Evolutionary conservation across 2,113 vertebrate species (phyloP).

Genomic region (Zosterops borbonicus): DNA sequence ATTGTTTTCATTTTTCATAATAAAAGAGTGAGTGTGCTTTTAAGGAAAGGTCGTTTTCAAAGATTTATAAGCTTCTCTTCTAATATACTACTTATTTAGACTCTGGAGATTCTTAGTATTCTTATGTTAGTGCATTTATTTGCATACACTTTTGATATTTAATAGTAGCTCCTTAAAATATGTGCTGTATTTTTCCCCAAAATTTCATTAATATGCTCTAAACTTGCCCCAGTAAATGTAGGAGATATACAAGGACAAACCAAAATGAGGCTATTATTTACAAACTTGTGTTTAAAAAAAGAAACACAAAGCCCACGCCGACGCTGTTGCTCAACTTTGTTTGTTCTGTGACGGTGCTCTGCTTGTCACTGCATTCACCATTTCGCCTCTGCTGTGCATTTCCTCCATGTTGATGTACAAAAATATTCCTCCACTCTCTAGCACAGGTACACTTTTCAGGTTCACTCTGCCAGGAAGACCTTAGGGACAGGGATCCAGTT

Average conservation of each 20-base stretch:
- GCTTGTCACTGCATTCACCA: slow-evolving; percentile 40
- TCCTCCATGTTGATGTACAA: slow-evolving; percentile 50
- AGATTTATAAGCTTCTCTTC: background rate
- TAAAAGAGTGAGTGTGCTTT: background rate
- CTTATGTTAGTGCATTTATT: background rate
- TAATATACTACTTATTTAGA: background rate
- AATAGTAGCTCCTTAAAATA: background rate
- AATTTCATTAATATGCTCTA: background rate
- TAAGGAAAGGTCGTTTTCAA: background rate
- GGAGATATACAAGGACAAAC: background rate
- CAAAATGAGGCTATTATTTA: background rate
- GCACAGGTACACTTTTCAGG: background rate
- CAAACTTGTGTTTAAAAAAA: background rate
- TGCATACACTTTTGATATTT: background rate
- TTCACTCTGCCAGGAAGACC: background rate
- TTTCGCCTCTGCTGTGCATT: slow-evolving; percentile 21
- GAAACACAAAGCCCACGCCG: background rate
- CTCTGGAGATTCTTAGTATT: background rate
- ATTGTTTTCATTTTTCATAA: background rate
- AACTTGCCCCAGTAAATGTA: background rate
- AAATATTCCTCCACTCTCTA: background rate
- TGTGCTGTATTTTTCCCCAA: background rate
- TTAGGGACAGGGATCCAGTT: background rate
- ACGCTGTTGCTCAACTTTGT: slow-evolving; percentile 10
- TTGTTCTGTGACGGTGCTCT: background rate